Evolutionary conservation across 92 coral and sea anemone species (phyloP).

Genomic region (Paramuricea clavata): DNA sequence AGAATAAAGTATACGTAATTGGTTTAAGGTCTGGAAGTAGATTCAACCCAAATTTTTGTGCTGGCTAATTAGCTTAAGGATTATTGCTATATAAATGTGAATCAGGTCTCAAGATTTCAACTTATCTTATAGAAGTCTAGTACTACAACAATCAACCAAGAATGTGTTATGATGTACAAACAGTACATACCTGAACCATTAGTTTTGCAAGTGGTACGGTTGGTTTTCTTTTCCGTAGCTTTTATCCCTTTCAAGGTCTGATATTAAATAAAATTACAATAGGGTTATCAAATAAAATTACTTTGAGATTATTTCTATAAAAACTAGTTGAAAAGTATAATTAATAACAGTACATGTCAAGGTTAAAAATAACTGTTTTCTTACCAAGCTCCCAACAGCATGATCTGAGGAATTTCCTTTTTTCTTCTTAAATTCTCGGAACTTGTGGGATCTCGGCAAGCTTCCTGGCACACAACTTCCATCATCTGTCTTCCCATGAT

Average conservation of each 20-base stretch:
- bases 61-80: too few species aligned
- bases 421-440: slow-evolving; percentile 18
- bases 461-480: background rate
- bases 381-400: background rate
- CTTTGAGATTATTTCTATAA: too few species aligned
- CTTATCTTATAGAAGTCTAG: too few species aligned
- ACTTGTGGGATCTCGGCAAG: slow-evolving; percentile 24
- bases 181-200: background rate
- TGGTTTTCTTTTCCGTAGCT: background rate
- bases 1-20: background rate
- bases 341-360: too few species aligned
- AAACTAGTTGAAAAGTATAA: too few species aligned
- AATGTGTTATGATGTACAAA: background rate
- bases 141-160: background rate
- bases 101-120: too few species aligned
- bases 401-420: background rate
- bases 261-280: background rate
- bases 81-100: too few species aligned
- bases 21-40: too few species aligned
- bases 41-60: too few species aligned
- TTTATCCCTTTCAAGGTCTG: slow-evolving; percentile 8
- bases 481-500: background rate
- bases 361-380: too few species aligned
- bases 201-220: background rate
- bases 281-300: too few species aligned